Base-by-base conservation (phyloP, 2,888 invertebrate species). In the Hermaeophaga mercurialis region DNA sequence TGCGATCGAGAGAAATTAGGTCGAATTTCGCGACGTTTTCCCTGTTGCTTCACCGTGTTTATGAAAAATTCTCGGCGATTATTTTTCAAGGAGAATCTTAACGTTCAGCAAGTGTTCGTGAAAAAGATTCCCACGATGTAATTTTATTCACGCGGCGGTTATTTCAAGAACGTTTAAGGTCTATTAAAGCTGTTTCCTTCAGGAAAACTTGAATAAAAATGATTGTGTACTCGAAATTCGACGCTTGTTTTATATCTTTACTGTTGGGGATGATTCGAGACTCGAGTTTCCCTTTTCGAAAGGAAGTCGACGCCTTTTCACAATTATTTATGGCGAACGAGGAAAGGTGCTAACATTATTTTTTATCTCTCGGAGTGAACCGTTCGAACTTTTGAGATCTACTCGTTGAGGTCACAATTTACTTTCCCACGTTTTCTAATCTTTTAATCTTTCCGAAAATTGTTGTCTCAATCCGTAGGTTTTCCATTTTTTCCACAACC, bases 111-210 rank as follows among this genome's bases (percentile, higher is more conserved):
- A 58, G 55, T 64, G 63, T 61, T 62, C 54, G 56, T 56, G 63
- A 58, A 62, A 64, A 59, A 64, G 63, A 66, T 68, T 68, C 68
- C 62, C 66, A 65, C 64, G 66, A 62, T 62, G 61, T 66, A 63
- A 65, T 65, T 65, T 66, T 62, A 64, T 66, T 62, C 64, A 59
- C 58, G 60, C 58, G 48, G 58, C 33, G 53, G 59, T 59, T 55
- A 58, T 61, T 60, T 54, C 56, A 49, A 48, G 48, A 61, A 56
- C 61, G 56, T 58, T 64, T 61, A 64, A 47, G 58, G 59, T 62
- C 63, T 63, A 64, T 64, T 64, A 61, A 56, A 56, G 59, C 45
- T 49, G 56, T 56, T 57, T 53, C 54, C 46, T 54, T 41, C 41
- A 48, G 56, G 50, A 52, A 56, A 59, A 54, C 58, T 57, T 54